A percentile compares a stretch with the other conserved stretches of the same genome.
Conservation (phyloP, 2,113 vertebrate species). For the Notothenia coriiceps region DNA sequence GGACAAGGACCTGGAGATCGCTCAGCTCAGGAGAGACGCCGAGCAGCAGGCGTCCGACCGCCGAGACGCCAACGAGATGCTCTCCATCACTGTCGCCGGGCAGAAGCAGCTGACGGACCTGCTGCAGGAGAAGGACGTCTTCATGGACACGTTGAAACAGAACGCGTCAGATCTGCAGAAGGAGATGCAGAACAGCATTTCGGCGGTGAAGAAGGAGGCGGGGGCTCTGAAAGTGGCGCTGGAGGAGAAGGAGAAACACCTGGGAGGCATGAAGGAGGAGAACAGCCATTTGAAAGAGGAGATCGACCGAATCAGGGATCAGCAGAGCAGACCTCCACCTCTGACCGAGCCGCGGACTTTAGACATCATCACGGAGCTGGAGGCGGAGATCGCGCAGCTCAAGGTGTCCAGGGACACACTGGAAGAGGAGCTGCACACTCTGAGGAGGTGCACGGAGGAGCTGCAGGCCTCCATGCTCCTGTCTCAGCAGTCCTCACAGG, state of each 20-base stretch:
- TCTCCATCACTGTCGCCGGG: conserved; percentile 89
- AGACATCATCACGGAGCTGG: conserved; percentile 92
- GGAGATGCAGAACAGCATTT: conserved; percentile 82
- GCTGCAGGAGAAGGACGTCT: conserved; percentile 91
- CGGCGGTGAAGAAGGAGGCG: conserved; percentile 74
- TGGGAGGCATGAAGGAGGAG: conserved; percentile 96
- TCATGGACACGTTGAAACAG: conserved; percentile 87
- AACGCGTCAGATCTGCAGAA: conserved; percentile 82
- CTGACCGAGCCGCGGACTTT: conserved; percentile 88
- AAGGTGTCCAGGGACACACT: conserved; percentile 84
- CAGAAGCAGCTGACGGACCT: conserved; percentile 92
- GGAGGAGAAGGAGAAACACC: conserved; percentile 92
- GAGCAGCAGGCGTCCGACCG: conserved; percentile 87
- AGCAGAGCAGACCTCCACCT: conserved; percentile 87
- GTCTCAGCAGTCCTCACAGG: conserved; percentile 88
- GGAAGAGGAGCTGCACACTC: conserved; percentile 87
- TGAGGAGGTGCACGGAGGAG: conserved; percentile 88
- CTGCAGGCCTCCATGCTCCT: conserved; percentile 85
- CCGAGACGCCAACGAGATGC: conserved; percentile 90
- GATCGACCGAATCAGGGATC: conserved; percentile 91
- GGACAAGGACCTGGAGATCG: conserved; percentile 90
- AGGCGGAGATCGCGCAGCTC: conserved; percentile 91
- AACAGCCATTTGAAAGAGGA: conserved; percentile 97
- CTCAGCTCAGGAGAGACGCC: conserved; percentile 85
- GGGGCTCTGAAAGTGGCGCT: conserved; percentile 84